Evolutionary conservation across 2,888 invertebrate species (phyloP).

Genomic region (Cryptocephalus moraei): DNA sequence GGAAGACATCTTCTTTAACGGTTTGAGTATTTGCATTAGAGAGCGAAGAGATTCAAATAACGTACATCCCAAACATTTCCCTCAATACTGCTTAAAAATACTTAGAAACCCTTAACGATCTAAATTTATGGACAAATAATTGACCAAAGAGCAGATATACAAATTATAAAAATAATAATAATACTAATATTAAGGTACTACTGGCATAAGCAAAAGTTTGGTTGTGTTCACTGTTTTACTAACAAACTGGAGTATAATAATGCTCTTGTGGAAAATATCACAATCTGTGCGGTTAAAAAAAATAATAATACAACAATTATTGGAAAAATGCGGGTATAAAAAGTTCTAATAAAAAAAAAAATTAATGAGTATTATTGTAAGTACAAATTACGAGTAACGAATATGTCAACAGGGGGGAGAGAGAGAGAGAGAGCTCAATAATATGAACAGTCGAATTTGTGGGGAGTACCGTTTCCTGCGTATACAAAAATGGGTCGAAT

Average conservation of each 20-base stretch:
- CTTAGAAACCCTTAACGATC: background rate
- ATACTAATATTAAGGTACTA: constrained; percentile 28
- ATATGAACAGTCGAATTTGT: constrained; percentile 1
- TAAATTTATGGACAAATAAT: background rate
- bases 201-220: constrained; percentile 32
- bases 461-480: constrained; percentile 3
- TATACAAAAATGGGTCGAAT: no score
- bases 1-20: no score
- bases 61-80: background rate
- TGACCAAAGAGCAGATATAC: background rate
- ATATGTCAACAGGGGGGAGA: constrained; percentile 14
- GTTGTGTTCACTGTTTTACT: constrained; percentile 24
- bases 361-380: constrained; percentile 19
- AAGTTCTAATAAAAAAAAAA: constrained; percentile 1
- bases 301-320: constrained; percentile 1
- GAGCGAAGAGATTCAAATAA: background rate
- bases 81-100: background rate
- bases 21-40: no score
- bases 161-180: constrained; percentile 8
- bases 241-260: constrained; percentile 14
- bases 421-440: constrained; percentile 8
- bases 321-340: constrained; percentile 3
- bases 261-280: constrained; percentile 28
- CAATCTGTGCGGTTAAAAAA: constrained; percentile 17
- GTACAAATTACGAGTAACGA: constrained; percentile 18